These are phyloP conservation scores for Oreochromis grahami DNA, from an alignment of 2,797 vertebrate species.

Conservation along the genomic window DNA sequence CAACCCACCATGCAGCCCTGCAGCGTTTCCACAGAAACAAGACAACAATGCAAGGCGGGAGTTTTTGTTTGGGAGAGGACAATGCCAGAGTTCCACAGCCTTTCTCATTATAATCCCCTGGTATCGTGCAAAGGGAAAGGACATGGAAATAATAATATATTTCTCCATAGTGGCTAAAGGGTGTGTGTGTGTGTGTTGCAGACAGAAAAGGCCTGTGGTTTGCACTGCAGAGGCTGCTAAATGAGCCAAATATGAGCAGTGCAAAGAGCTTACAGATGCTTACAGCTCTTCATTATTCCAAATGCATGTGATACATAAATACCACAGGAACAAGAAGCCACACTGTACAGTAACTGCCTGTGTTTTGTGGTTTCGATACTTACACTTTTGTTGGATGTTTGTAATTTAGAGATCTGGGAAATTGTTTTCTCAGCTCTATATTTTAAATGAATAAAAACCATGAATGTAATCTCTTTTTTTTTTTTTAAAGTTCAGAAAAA, in stretches of 20 bases:
- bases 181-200: not conserved
- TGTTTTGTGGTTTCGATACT: not conserved
- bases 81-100: slow-evolving; percentile 5
- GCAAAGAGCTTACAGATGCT: slow-evolving; percentile 30
- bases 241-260: slow-evolving; percentile 24
- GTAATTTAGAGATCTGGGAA: not conserved
- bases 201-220: slow-evolving; percentile 4
- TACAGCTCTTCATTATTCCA: not conserved
- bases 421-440: not conserved
- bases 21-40: slow-evolving; percentile 55
- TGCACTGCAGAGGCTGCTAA: not conserved
- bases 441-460: not conserved
- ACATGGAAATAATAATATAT: not conserved
- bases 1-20: not conserved
- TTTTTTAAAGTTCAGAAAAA: no score
- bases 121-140: not conserved
- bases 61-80: slow-evolving; percentile 40
- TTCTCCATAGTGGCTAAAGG: not conserved
- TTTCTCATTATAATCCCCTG: slow-evolving; percentile 16
- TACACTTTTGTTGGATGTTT: not conserved
- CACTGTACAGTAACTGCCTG: not conserved
- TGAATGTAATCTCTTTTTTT: no score
- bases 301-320: not conserved
- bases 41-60: slow-evolving; percentile 47
- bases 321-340: not conserved